A percentile compares a stretch with the other conserved stretches of the same genome.
Evolutionary conservation across 2,888 invertebrate species (phyloP).

Genomic region (Dorcus parallelipipedus): DNA sequence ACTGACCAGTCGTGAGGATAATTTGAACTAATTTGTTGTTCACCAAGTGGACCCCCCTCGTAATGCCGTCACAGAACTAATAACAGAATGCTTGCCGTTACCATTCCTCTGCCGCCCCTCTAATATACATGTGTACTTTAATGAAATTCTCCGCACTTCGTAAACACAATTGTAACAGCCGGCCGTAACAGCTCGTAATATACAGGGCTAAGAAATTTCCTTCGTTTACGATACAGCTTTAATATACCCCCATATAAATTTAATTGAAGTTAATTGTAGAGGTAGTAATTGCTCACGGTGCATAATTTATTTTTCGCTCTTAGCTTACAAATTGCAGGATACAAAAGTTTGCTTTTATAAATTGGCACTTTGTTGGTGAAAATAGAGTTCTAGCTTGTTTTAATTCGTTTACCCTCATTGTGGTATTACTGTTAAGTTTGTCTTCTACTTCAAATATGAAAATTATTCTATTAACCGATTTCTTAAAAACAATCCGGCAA

Average conservation of each 20-base stretch:
- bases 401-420: no score
- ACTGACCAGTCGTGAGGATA: constrained; percentile 28
- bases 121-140: constrained; percentile 38
- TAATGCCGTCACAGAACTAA: constrained; percentile 42
- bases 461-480: no score
- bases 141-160: constrained; percentile 39
- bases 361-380: no score
- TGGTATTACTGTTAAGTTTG: no score
- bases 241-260: constrained; percentile 24
- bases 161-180: constrained; percentile 37
- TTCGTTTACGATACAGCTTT: constrained; percentile 8
- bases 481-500: no score
- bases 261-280: constrained; percentile 25
- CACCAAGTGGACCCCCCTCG: constrained; percentile 28
- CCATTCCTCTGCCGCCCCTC: constrained; percentile 18
- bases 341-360: no score
- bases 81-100: constrained; percentile 31
- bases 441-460: no score
- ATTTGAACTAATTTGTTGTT: constrained; percentile 42
- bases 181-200: constrained; percentile 28
- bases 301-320: constrained; percentile 15
- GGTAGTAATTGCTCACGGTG: constrained; percentile 22
- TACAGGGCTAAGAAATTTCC: constrained; percentile 17
- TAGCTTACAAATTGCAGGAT: no score
- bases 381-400: no score